Evolutionary conservation across 2,797 vertebrate genomes (phyloP), one percentile per base, ranked within the genome.

Genomic region (Emys orbicularis): DNA sequence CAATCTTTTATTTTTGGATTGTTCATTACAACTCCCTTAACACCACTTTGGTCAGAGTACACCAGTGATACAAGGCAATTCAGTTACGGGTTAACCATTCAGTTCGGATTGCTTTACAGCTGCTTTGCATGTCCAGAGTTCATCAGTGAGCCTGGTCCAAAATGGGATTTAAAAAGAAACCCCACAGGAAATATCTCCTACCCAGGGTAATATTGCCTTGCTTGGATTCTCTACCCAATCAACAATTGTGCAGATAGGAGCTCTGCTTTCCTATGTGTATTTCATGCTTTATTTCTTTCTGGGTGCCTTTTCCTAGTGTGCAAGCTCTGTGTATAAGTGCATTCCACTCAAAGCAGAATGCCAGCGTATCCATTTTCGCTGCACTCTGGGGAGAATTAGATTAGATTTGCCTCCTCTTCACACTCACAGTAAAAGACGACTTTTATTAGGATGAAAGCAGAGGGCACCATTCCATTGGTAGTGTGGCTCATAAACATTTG

Each of bases 271-370:
- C 11, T 53, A 31, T 79, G 76, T 65, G 16, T 52, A 77, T 84
- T 53, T 87, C n/a, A 81, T 79, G 44, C 82, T 34, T 31, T 53
- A 7, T 76, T 41, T 85, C 27, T 74, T 95, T 91, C 21, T 89
- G 88, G 61, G 21, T 90, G 47, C 1, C 15, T 95, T 91, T 88
- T 41, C 65, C 59, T 77, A 72, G 47, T 90, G 34, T 3, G 44
- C 82, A 92, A 56, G n/a, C 18, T 25, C 37, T 41, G 3, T 83
- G n/a, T 41, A 44, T 79, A 47, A 89, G 41, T 88, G 27, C 29
- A 80, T 91, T 92, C 37, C 80, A 84, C 12, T 83, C 47, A 94
- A 93, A 87, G 47, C 53, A 87, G 76, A 85, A 21, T 52, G 44
- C 8, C 76, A 56, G 61, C 87, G 2, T 21, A 65, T 95, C 59